phyloP scores from a whole-genome alignment of 1,140 invertebrate genomes.

The Hormaphis cornu region DNA sequence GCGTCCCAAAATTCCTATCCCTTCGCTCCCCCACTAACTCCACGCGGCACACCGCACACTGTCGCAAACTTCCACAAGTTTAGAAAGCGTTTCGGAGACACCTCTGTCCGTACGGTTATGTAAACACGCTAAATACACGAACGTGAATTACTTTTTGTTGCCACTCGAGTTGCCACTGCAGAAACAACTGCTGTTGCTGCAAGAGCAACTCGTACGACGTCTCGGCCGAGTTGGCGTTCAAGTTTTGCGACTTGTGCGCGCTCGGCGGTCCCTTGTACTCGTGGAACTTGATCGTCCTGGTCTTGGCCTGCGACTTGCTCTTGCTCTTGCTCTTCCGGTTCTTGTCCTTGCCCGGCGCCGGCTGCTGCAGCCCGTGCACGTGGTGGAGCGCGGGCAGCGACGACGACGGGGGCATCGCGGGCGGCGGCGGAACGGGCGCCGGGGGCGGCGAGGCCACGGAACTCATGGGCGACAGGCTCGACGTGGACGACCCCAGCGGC shows the following conservation, averaged over 20 bases:
- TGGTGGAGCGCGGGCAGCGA: conserved; percentile 49
- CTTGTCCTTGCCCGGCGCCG: conserved; percentile 64
- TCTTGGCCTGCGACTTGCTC: conserved; percentile 67
- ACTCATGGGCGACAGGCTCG: conserved; percentile 35
- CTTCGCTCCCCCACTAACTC: no score
- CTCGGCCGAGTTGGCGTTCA: conserved; percentile 51
- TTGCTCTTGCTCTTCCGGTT: conserved; percentile 80
- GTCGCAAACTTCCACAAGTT: no score
- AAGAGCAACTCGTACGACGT: conserved; percentile 85
- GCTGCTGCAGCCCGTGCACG: conserved; percentile 49
- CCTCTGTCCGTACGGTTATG: no score
- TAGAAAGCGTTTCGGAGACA: no score
- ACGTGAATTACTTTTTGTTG: conserved; percentile 68
- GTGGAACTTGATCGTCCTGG: conserved; percentile 92
- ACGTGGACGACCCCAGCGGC: conserved; percentile 35
- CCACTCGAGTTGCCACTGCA: conserved; percentile 77
- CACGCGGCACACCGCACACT: no score
- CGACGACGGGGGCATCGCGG: conserved; percentile 38
- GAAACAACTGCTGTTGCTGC: conserved; percentile 84
- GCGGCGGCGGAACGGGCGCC: conserved; percentile 44
- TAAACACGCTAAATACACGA: no score
- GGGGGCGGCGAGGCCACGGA: conserved; percentile 36
- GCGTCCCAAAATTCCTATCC: no score
- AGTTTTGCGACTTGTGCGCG: conserved; percentile 57
- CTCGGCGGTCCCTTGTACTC: conserved; percentile 96